Evolutionary conservation across 2,797 vertebrate species (phyloP).

Genomic region (Adrianichthys oophorus): DNA sequence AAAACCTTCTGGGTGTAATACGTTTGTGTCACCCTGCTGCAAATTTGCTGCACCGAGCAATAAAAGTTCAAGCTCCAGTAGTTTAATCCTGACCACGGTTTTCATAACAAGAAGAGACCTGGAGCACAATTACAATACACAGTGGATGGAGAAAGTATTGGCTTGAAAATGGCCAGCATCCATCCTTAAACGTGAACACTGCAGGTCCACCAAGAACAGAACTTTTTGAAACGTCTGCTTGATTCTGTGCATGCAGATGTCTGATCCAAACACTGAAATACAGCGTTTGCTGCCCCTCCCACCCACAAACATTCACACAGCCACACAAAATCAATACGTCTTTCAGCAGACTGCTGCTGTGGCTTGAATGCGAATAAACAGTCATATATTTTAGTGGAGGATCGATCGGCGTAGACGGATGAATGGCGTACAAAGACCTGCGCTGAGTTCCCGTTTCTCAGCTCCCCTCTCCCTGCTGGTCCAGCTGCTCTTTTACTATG

Average conservation of each 20-base stretch:
- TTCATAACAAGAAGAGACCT: slow-evolving; percentile 10
- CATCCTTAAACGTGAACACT: slow-evolving; percentile 1
- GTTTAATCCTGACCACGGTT: slow-evolving; percentile 21
- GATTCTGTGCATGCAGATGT: neutral
- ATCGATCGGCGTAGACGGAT: slow-evolving; percentile 73
- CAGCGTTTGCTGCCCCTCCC: slow-evolving; percentile 19
- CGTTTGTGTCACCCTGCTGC: slow-evolving; percentile 12
- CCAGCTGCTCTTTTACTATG: slow-evolving; percentile 47
- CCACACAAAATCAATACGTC: slow-evolving; percentile 65
- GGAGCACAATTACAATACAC: slow-evolving; percentile 2
- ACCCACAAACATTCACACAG: slow-evolving; percentile 12
- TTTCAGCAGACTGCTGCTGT: slow-evolving; percentile 63
- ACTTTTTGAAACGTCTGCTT: neutral
- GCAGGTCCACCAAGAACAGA: neutral
- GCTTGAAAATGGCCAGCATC: neutral
- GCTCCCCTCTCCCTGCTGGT: slow-evolving; percentile 30
- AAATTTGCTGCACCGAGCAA: slow-evolving; percentile 8
- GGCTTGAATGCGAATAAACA: slow-evolving; percentile 77
- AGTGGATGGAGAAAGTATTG: neutral
- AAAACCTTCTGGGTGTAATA: slow-evolving; percentile 15
- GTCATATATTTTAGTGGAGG: slow-evolving; percentile 64
- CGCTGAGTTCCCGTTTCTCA: slow-evolving; percentile 20
- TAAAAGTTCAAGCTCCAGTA: slow-evolving; percentile 1
- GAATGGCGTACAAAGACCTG: slow-evolving; percentile 64
- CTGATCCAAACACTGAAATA: neutral